phyloP scores from a whole-genome alignment of 2,888 invertebrate species.

The Bembecia ichneumoniformis region DNA sequence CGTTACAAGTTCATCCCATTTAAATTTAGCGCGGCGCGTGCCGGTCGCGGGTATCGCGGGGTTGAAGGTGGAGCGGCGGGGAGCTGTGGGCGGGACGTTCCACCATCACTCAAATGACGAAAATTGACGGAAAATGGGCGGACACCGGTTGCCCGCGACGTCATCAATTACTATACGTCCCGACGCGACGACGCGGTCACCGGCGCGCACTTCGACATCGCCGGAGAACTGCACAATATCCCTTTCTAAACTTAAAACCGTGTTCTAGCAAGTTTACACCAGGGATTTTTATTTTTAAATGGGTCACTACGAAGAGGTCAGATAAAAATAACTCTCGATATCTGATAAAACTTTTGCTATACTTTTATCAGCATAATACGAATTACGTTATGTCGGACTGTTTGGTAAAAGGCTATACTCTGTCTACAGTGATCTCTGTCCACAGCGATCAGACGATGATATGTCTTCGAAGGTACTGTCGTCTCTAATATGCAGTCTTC shows the following conservation, averaged over 20 bases:
- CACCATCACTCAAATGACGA: conserved; percentile 72
- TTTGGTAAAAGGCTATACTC: no score
- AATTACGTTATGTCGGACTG: no score
- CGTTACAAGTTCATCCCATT: conserved; percentile 69
- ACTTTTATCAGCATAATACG: no score
- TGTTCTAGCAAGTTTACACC: conserved; percentile 3
- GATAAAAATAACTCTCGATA: no score
- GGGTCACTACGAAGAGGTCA: no score
- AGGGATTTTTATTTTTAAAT: no score
- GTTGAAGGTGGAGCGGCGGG: conserved; percentile 19
- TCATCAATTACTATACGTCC: conserved; percentile 69
- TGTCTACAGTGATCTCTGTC: no score
- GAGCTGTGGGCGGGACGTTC: conserved; percentile 52
- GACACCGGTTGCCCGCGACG: conserved; percentile 68
- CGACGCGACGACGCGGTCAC: conserved; percentile 45
- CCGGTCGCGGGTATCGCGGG: conserved; percentile 36
- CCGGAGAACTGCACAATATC: conserved; percentile 54
- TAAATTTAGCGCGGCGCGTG: conserved; percentile 72
- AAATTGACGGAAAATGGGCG: conserved; percentile 74
- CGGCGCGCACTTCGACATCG: conserved; percentile 34
- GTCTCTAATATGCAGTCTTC: no score
- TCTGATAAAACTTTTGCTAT: no score
- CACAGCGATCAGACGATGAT: no score
- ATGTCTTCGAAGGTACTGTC: no score
- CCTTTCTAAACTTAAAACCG: conserved; percentile 25